Percentiles rank a stretch among this genome's conserved stretches.
These are phyloP conservation scores for Amazona ochrocephala DNA, from an alignment of 2,797 vertebrate species.

Conservation along the genomic window DNA sequence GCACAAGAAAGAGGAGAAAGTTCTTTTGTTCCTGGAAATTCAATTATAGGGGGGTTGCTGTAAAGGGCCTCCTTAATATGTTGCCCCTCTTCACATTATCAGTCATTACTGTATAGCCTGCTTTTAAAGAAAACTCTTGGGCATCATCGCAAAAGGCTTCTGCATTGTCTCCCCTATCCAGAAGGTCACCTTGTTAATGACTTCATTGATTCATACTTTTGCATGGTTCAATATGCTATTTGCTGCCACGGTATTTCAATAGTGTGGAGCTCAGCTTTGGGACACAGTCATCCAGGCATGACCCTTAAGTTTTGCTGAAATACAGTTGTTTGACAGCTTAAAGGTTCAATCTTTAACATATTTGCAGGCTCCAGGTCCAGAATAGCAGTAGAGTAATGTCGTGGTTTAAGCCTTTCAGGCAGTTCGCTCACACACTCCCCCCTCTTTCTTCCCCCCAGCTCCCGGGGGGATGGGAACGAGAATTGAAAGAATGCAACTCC, in stretches of 20 bases:
- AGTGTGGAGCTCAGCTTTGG: background rate
- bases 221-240: background rate
- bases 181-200: conserved; percentile 14
- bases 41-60: background rate
- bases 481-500: too few species aligned
- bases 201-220: conserved; percentile 13
- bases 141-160: background rate
- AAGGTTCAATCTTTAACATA: background rate
- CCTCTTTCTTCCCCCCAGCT: too few species aligned
- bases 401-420: too few species aligned
- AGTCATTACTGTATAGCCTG: background rate
- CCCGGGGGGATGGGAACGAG: too few species aligned
- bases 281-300: background rate
- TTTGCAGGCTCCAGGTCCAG: background rate
- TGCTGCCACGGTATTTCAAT: background rate
- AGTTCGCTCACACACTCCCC: too few species aligned
- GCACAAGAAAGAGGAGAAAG: background rate
- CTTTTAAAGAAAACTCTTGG: background rate
- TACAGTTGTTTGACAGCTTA: background rate
- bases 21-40: conserved; percentile 15
- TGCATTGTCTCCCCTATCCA: background rate
- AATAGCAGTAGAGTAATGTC: background rate
- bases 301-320: background rate
- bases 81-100: background rate
- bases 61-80: background rate